Evolutionary conservation across 2,797 vertebrate genomes (phyloP), one percentile per base, ranked within the genome.

Genomic region (Babyrousa celebensis): DNA sequence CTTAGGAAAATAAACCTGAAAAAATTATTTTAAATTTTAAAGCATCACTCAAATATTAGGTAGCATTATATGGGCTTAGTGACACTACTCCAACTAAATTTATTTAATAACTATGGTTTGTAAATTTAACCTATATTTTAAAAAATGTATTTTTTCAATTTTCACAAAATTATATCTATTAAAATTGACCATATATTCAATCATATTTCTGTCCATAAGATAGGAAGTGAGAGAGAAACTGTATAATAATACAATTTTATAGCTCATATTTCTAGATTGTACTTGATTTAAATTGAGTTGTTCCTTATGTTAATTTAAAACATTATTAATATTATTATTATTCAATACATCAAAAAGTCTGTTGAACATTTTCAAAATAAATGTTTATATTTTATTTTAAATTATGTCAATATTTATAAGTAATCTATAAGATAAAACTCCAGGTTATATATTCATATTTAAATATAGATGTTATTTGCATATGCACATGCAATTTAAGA

Each of bases 1-100:
- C 29, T 67, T 63, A 16, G 29, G 5, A 74, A 87, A 82, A 68
- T 70, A 8, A 95, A 93, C 8, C 21, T 83, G 60, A 84, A 60
- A 74, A 94, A 56, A 60, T 10, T 68, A n/a, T 71, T 65, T 95
- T 20, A 95, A 86, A 85, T 84, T 74, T n/a, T n/a, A 82, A 93
- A 75, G 6, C 0, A 72, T 3, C 32, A n/a, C 4, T 74, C 9
- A 91, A 63, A 65, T 52, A 65, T 85, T 88, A 87, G 72, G 11
- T 72, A n/a, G 25, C 67, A 62, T 54, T 78, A 58, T 20, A 27
- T 58, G 23, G 6, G 3, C 2, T 89, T 54, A 79, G 16, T 62
- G 40, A 71, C 17, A 67, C 25, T 84, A 85, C 5, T 48, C 9
- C 23, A 65, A 17, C 6, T 63, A 0, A 93, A 78, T 85, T 85